Percentiles rank a stretch among this genome's conserved stretches.
Conservation (phyloP, 1,140 invertebrate species). For the Pseudachorutes palmiensis region DNA sequence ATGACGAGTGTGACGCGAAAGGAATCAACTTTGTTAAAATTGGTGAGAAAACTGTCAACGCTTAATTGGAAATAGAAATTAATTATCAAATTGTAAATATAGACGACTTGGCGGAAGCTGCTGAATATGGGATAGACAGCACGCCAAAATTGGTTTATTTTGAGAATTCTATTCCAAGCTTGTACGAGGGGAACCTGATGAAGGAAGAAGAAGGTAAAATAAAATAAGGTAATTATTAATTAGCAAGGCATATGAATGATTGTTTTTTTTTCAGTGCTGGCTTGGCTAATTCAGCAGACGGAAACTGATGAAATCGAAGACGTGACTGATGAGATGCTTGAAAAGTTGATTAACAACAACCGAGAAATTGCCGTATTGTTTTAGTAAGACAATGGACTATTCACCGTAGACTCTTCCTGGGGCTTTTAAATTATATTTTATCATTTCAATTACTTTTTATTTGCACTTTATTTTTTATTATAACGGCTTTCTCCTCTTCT, state of each 20-base stretch:
- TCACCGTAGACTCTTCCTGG: conserved; percentile 5
- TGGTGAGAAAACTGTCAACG: conserved; percentile 11
- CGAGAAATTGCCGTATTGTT: conserved; percentile 57
- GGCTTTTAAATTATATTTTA: conserved; percentile 14
- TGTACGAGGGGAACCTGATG: conserved; percentile 62
- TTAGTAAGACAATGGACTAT: conserved; percentile 20
- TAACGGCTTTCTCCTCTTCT: conserved; percentile 8
- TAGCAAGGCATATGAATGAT: conserved; percentile 40
- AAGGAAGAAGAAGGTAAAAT: conserved; percentile 30
- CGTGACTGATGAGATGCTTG: conserved; percentile 87
- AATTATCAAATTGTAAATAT: conserved; percentile 70
- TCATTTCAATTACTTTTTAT: not conserved
- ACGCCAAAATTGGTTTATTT: conserved; percentile 78
- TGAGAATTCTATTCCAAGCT: conserved; percentile 77
- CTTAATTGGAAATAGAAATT: conserved; percentile 34
- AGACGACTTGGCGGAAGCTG: conserved; percentile 78
- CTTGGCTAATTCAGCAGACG: conserved; percentile 75
- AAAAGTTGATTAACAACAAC: conserved; percentile 81
- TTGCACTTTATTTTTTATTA: conserved; percentile 1
- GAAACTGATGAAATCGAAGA: conserved; percentile 88
- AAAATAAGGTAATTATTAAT: not conserved
- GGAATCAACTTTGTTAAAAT: conserved; percentile 81
- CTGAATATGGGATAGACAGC: conserved; percentile 82
- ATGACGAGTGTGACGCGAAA: conserved; percentile 82
- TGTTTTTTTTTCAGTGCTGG: conserved; percentile 48